Evolutionary conservation across 2,888 invertebrate species (phyloP).

Genomic region (Agelastica alni): DNA sequence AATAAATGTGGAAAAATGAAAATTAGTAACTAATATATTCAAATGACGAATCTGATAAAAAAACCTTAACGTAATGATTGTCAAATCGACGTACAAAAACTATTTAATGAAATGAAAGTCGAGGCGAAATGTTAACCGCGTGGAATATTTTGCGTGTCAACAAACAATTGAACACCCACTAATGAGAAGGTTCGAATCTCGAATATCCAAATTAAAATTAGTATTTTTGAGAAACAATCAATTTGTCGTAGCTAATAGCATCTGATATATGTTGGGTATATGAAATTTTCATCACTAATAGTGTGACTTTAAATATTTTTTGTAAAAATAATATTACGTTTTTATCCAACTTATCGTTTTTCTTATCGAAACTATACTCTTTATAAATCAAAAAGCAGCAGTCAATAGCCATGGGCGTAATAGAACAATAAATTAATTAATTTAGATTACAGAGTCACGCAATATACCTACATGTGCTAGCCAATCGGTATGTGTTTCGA

Average conservation of each 20-base stretch:
- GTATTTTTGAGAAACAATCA: constrained; percentile 36
- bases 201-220: constrained; percentile 21
- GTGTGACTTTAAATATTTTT: constrained; percentile 32
- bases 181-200: constrained; percentile 22
- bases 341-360: constrained; percentile 14
- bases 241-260: constrained; percentile 33
- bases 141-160: constrained; percentile 24
- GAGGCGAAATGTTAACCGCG: background rate
- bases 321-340: constrained; percentile 3
- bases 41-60: constrained; percentile 15
- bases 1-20: constrained; percentile 1
- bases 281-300: constrained; percentile 32
- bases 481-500: too few relatives aligned
- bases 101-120: constrained; percentile 9
- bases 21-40: constrained; percentile 16
- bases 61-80: background rate
- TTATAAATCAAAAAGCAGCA: constrained; percentile 28
- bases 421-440: constrained; percentile 32
- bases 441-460: constrained; percentile 24
- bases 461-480: too few relatives aligned
- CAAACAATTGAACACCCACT: constrained; percentile 22
- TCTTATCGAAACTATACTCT: constrained; percentile 20
- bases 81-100: background rate
- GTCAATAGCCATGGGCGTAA: constrained; percentile 28
- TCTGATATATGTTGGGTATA: constrained; percentile 32